Evolutionary conservation across 2,797 vertebrate genomes (phyloP), one percentile per base, ranked within the genome.

Genomic region (Orientallactaga sibirica): DNA sequence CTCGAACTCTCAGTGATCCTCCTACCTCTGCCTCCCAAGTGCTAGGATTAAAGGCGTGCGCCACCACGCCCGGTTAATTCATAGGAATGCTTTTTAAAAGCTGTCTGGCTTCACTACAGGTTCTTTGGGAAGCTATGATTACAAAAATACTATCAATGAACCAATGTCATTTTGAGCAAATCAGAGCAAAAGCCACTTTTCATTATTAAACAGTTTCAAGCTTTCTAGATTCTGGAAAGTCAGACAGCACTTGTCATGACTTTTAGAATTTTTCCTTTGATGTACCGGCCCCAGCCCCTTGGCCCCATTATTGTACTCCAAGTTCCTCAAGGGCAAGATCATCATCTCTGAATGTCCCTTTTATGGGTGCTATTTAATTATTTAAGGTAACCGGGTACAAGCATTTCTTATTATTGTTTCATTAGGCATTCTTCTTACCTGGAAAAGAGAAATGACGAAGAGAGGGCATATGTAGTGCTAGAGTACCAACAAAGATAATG

Each of bases 111-210:
- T 94, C 22, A 25, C 18, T 71, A 7, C 67, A 79, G 52, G 87
- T 58, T 37, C 62, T 77, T 82, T 43, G 27, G 83, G 73, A 83
- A 81, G 22, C 1, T 74, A 4, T 86, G 18, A 79, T 84, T 25
- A 70, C 81, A 71, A 82, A 87, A 29, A 83, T 86, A 27, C 25
- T 85, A 76, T n/a, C 20, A 90, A 81, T 12, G 37, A 86, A 55
- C 14, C 22, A 62, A 58, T 71, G n/a, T 82, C 16, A 29, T 87
- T 85, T 78, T 74, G 41, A 91, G 27, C 25, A 90, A 70, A 66
- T 25, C 27, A 33, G 86, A 76, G 16, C 33, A 62, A 74, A 82
- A 4, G 55, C 52, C 4, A 8, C 68, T 68, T 88, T 7, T 88
- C 91, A 29, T 85, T 75, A 27, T 66, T 66, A 76, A 7, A 76